Conservation (phyloP, 2,797 vertebrate species). For the Siniperca obscura region DNA sequence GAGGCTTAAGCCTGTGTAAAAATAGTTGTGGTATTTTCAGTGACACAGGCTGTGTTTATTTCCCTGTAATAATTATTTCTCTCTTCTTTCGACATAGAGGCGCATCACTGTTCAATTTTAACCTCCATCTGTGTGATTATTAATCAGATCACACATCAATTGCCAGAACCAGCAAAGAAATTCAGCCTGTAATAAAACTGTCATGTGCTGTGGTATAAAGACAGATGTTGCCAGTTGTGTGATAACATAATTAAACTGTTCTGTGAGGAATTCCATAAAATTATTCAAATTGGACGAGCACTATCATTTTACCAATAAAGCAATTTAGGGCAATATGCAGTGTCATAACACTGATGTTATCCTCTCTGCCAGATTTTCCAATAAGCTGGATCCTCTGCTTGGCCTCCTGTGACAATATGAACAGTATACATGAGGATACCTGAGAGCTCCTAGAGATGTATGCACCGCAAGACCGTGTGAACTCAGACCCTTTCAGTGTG, state of each 20-base stretch:
- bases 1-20: slow-evolving; percentile 40
- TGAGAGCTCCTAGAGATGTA: slow-evolving; percentile 54
- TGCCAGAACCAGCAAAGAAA: slow-evolving; percentile 89
- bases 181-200: slow-evolving; percentile 92
- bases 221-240: slow-evolving; percentile 92
- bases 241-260: slow-evolving; percentile 92
- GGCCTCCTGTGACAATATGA: slow-evolving; percentile 80
- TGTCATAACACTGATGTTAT: slow-evolving; percentile 90
- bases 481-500: slow-evolving; percentile 25
- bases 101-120: slow-evolving; percentile 86
- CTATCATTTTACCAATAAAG: slow-evolving; percentile 92
- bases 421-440: slow-evolving; percentile 75
- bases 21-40: slow-evolving; percentile 64
- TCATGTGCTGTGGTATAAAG: slow-evolving; percentile 91
- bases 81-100: slow-evolving; percentile 72
- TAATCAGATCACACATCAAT: slow-evolving; percentile 91
- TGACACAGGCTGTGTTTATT: slow-evolving; percentile 60
- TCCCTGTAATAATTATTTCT: slow-evolving; percentile 77
- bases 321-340: slow-evolving; percentile 90
- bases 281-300: slow-evolving; percentile 91
- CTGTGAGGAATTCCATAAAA: slow-evolving; percentile 90
- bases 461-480: slow-evolving; percentile 6
- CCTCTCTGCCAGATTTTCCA: slow-evolving; percentile 84
- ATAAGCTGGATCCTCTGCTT: slow-evolving; percentile 80
- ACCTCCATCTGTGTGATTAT: slow-evolving; percentile 89